A percentile compares a stretch with the other conserved stretches of the same genome.
Conservation (phyloP, 2,888 invertebrate genomes). For the Athrips mouffetella region DNA sequence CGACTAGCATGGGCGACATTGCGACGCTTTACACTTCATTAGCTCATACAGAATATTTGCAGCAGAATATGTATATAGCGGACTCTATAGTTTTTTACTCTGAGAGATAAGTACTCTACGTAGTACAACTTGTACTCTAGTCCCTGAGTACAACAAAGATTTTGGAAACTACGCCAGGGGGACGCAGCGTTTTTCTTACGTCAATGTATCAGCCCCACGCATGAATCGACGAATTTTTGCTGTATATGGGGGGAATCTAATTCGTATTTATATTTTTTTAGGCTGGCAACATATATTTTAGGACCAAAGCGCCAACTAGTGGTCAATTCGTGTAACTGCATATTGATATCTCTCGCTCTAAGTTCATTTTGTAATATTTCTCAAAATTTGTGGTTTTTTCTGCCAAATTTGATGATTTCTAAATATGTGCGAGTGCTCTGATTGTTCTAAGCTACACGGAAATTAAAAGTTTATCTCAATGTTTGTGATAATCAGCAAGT, state of each 20-base stretch:
- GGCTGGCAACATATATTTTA: constrained; percentile 30
- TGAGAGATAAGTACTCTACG: no score
- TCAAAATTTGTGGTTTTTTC: constrained; percentile 63
- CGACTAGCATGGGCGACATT: no score
- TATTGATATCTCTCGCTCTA: constrained; percentile 74
- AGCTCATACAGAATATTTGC: no score
- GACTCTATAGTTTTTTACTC: no score
- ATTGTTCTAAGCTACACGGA: constrained; percentile 43
- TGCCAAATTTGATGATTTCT: constrained; percentile 55
- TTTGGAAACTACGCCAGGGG: no score
- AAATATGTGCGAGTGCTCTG: constrained; percentile 63
- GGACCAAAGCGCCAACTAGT: constrained; percentile 59
- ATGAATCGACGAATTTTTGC: neutral
- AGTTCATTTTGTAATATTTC: constrained; percentile 65
- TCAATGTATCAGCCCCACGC: neutral
- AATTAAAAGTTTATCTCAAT: constrained; percentile 59
- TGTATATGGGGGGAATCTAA: neutral
- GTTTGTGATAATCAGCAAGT: constrained; percentile 63
- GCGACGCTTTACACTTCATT: no score
- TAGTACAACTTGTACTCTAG: no score
- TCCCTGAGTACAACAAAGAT: no score
- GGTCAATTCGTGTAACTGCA: constrained; percentile 56
- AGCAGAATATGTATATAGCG: no score
- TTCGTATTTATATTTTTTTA: constrained; percentile 26
- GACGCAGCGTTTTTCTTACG: neutral